These are phyloP conservation scores for Tetragonula clypearis DNA, from an alignment of 1,140 invertebrate species.

Conservation along the genomic window DNA sequence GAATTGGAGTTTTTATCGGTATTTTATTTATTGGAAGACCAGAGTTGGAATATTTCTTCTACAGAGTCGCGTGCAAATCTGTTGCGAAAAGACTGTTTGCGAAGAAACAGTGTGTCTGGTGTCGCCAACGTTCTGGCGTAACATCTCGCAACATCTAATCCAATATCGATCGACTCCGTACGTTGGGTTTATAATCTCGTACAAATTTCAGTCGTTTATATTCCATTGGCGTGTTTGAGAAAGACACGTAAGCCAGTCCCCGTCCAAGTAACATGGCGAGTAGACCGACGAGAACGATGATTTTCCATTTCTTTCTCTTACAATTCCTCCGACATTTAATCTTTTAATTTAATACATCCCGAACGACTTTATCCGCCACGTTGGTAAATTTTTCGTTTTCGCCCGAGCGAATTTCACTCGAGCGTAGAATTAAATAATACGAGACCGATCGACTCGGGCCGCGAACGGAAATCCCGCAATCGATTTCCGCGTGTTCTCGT, in stretches of 20 bases:
- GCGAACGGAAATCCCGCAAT: constrained; percentile 13
- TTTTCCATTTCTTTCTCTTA: background rate
- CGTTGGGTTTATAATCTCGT: background rate
- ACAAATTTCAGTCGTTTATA: constrained; percentile 17
- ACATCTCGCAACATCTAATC: background rate
- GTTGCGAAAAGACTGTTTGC: background rate
- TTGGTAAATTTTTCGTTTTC: background rate
- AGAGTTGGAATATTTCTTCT: background rate
- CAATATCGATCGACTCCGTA: constrained; percentile 15
- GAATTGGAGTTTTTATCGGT: background rate
- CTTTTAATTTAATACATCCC: background rate
- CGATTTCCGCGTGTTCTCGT: constrained; percentile 10
- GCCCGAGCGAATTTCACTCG: background rate
- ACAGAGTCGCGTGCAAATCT: background rate
- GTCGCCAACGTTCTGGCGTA: background rate
- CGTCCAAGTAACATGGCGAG: background rate
- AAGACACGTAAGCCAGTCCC: background rate
- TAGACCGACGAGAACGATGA: background rate
- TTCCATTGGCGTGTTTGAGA: background rate
- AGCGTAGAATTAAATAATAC: background rate
- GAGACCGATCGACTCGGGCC: background rate
- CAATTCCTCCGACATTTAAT: background rate
- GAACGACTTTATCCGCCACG: background rate
- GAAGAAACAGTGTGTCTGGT: background rate
- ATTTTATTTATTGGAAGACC: background rate